Conservation (phyloP, 2,888 invertebrate genomes). For the Mellilla xanthometata region DNA sequence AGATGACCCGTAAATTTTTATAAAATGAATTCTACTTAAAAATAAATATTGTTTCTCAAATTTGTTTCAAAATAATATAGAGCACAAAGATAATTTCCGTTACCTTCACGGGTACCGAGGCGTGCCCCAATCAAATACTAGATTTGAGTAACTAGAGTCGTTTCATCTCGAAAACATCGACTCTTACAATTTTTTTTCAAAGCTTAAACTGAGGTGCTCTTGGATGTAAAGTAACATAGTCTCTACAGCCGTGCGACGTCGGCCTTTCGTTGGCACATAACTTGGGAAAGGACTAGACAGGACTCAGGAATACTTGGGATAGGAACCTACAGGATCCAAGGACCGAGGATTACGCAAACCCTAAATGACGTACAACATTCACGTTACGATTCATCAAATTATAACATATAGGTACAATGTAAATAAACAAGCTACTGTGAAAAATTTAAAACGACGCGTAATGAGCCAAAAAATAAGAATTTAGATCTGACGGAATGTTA, state of each 20-base stretch:
- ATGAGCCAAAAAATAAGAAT: conserved; percentile 54
- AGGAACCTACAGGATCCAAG: conserved; percentile 62
- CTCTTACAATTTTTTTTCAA: no score
- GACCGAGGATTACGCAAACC: conserved; percentile 37
- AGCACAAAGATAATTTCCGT: conserved; percentile 44
- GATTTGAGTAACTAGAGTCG: no score
- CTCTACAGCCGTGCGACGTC: conserved; percentile 21
- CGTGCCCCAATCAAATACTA: no score
- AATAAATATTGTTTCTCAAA: conserved; percentile 58
- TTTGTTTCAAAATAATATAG: conserved; percentile 45
- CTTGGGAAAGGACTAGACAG: conserved; percentile 76
- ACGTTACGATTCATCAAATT: conserved; percentile 25
- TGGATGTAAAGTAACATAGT: no score
- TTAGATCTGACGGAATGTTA: conserved; percentile 74
- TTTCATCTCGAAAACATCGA: no score
- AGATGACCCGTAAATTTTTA: conserved; percentile 66
- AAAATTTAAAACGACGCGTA: conserved; percentile 41
- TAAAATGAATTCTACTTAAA: conserved; percentile 70
- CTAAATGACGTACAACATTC: conserved; percentile 10
- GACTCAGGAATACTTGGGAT: conserved; percentile 70
- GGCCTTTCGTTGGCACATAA: conserved; percentile 76
- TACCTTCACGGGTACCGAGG: conserved; percentile 52
- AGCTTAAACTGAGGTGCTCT: no score
- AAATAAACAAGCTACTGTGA: conserved; percentile 32
- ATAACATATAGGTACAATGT: conserved; percentile 25